These are phyloP conservation scores for Epiperipatus broadwayi DNA, from an alignment of 2,888 invertebrate species.

Conservation along the genomic window DNA sequence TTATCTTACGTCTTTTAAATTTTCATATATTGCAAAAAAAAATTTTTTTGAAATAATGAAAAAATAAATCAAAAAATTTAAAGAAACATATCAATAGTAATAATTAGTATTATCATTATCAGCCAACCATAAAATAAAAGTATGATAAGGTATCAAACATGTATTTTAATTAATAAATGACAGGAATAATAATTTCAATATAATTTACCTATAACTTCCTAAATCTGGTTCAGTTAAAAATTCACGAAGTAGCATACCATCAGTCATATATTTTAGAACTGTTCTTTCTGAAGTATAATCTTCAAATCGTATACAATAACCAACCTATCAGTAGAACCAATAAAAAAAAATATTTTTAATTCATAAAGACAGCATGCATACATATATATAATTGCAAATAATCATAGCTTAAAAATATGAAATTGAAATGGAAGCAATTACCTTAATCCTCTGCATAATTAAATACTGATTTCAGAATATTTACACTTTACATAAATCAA, in stretches of 20 bases:
- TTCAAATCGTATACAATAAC: constrained; percentile 78
- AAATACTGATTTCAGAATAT: too few species aligned
- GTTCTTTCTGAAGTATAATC: constrained; percentile 97
- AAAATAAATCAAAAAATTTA: neutral
- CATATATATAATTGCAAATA: too few species aligned
- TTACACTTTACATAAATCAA: too few species aligned
- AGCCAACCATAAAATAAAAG: constrained; percentile 10
- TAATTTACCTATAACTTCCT: constrained; percentile 49
- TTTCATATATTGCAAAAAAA: too few species aligned
- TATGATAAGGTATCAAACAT: constrained; percentile 10
- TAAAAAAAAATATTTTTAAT: constrained; percentile 12
- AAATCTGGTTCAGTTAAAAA: constrained; percentile 93
- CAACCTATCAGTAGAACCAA: constrained; percentile 34
- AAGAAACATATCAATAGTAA: neutral
- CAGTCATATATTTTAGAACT: constrained; percentile 95
- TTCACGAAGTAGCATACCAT: constrained; percentile 89
- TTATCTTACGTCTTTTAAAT: too few species aligned
- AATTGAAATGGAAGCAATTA: too few species aligned
- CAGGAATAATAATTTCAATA: constrained; percentile 3
- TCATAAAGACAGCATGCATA: too few species aligned
- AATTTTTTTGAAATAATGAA: too few species aligned
- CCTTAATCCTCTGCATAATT: too few species aligned
- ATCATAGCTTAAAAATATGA: too few species aligned
- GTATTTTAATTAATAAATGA: constrained; percentile 12
- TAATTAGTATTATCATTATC: constrained; percentile 1